Evolutionary conservation across 2,797 vertebrate genomes (phyloP).

Genomic region (Allobates femoralis): DNA sequence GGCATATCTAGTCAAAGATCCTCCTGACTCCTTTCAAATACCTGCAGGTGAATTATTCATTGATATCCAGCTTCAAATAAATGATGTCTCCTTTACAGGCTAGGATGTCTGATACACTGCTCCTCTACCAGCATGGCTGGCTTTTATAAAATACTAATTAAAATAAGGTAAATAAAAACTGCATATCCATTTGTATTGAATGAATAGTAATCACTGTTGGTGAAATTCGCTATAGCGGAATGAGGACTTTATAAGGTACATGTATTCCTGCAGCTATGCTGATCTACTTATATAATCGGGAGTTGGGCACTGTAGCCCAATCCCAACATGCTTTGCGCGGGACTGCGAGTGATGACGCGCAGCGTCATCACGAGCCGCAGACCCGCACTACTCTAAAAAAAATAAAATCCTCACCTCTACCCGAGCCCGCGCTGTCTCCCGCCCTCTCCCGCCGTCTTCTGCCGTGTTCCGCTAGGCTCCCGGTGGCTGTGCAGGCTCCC

Average conservation of each 20-base stretch:
- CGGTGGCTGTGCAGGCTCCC: too few species aligned
- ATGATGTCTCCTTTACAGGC: not conserved
- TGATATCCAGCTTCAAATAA: slow-evolving; percentile 19
- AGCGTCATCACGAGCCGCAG: too few species aligned
- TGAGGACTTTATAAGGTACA: not conserved
- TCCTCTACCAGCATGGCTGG: not conserved
- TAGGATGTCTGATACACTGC: not conserved
- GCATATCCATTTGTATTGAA: not conserved
- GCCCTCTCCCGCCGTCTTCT: too few species aligned
- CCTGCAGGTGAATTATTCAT: slow-evolving; percentile 11
- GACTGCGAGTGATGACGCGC: too few species aligned
- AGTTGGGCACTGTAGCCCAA: too few species aligned
- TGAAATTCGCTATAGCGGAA: not conserved
- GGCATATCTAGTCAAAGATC: not conserved
- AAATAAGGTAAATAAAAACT: not conserved
- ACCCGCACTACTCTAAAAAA: too few species aligned
- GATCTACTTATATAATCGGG: too few species aligned
- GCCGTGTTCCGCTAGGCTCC: too few species aligned
- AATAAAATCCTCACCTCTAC: too few species aligned
- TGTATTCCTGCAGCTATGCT: not conserved
- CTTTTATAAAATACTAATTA: not conserved
- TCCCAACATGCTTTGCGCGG: too few species aligned
- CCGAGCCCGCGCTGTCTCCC: too few species aligned
- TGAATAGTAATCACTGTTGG: not conserved
- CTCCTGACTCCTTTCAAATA: not conserved